Evolutionary conservation across 53 echinoderm and acorn worm species (phyloP), one percentile per base, ranked within the genome.

Genomic region (Holothuria scabra): DNA sequence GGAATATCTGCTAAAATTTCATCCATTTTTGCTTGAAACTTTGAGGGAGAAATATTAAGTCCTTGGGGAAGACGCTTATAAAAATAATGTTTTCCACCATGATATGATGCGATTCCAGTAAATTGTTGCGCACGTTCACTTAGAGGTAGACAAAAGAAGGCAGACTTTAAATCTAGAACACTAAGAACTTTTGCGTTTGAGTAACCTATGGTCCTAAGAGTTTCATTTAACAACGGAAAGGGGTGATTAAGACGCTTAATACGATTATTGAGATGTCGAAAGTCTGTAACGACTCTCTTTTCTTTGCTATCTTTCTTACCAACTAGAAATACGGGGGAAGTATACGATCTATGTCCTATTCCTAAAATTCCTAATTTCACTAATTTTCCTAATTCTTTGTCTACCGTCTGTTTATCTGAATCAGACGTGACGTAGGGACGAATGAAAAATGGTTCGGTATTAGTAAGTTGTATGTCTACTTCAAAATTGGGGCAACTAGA

Each of bases 221-320:
- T 76, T 81, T 61, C 34, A 31, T 81, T 9, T 60, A 7, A 37
- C 59, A 62, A 8, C 37, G 83, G 49, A 67, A n/a, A 83, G 11
- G 83, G 67, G 67, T 83, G 67, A 29, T 66, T 83, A 22, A 83
- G 21, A 8, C 49, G 8, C 25, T 67, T 83, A 28, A 66, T 66
- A n/a, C 83, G 46, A 56, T 16, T 23, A 52, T 66, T 83, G 1
- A 83, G 14, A 28, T 67, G 32, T 5, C 67, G 52, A 67, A 83
- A 83, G 19, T 83, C 83, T 19, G 83, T 83, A 2, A 46, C 83
- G 4, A 83, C 83, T 67, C 67, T 83, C 28, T 66, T 83, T 10
- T 83, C 67, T 16, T 24, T 46, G 28, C n/a, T 30, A 13, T 26
- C 67, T 49, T 52, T 83, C 31, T 83, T 83, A 23, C 18, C n/a